Conservation (phyloP, 2,888 invertebrate species). For the Pachydiplax longipennis region DNA sequence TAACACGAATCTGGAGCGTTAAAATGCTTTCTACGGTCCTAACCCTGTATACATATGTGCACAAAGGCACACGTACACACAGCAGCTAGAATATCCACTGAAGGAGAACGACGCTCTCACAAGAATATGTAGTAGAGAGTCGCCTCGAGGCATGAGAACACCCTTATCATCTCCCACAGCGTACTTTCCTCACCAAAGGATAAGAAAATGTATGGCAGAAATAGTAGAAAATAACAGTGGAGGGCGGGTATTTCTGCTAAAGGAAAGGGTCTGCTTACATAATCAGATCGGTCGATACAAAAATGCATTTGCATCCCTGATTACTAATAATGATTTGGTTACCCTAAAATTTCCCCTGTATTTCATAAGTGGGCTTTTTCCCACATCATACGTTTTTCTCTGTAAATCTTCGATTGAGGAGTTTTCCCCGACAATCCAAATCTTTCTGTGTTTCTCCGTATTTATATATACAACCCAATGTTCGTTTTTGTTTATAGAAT, state of each 20-base stretch:
- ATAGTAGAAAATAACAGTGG: neutral
- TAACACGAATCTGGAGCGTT: neutral
- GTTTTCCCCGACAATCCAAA: too few relatives aligned
- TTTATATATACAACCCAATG: too few relatives aligned
- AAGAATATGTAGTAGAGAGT: neutral
- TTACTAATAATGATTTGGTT: too few relatives aligned
- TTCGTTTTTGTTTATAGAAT: too few relatives aligned
- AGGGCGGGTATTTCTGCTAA: neutral
- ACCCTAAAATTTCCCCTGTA: too few relatives aligned
- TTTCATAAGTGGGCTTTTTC: too few relatives aligned
- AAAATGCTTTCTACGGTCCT: neutral
- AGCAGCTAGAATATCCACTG: neutral
- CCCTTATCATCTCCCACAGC: neutral
- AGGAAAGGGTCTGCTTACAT: neutral
- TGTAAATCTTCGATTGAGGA: too few relatives aligned
- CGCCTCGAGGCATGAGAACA: neutral
- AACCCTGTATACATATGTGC: neutral
- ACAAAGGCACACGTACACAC: neutral
- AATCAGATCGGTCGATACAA: neutral
- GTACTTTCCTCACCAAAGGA: neutral
- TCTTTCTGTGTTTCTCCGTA: too few relatives aligned
- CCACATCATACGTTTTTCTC: too few relatives aligned
- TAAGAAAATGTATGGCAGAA: neutral
- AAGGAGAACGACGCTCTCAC: neutral
- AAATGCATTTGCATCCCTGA: neutral